Base-by-base conservation (phyloP, 2,888 invertebrate species). In the Perizoma affinitatum region DNA sequence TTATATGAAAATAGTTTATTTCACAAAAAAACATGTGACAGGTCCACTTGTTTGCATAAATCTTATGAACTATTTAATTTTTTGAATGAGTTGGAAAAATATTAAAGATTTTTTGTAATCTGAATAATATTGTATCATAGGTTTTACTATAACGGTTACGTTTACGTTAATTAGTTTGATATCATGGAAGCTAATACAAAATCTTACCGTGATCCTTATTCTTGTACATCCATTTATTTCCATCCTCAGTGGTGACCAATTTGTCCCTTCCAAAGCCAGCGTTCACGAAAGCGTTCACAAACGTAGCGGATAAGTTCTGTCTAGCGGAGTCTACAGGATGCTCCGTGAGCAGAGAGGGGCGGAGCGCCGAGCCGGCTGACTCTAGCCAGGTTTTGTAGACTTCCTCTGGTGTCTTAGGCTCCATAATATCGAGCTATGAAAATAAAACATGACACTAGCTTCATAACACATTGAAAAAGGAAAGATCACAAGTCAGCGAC, bases 211-310 rank as follows among this genome's bases (percentile, higher is more conserved):
- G 98, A 79, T 99, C 99, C 84, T 99, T 99, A 87, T 99, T 99
- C 81, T 99, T 98, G 85, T 98, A 98, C 83, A 99, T 94, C 97
- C 97, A 98, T 70, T 95, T 95, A 71, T 95, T 95, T 38, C 95
- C 95, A 79, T 95, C 95, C 75, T 98, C 98, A 52, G 96, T 96
- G 36, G 97, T 97, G 40, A 98, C 93, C 4, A 99, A 94, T 84
- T 99, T 99, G 82, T 99, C 99, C 11, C 96, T 95, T 3, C 99
- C 98, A 85, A 99, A 99, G 0, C 97, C 99, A 9, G 98, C 98
- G 81, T 99, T 99, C 0, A 99, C 99, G 80, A 99, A 98, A 0
- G 99, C 99, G 86, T 99, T 99, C 0, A 99, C 99, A 82, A 99
- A 98, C 22, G 98, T 98, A 0, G 99, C 96, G 0, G 99, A 99